Conservation (phyloP, 1,140 invertebrate genomes). For the Drosophila pallidifrons region DNA sequence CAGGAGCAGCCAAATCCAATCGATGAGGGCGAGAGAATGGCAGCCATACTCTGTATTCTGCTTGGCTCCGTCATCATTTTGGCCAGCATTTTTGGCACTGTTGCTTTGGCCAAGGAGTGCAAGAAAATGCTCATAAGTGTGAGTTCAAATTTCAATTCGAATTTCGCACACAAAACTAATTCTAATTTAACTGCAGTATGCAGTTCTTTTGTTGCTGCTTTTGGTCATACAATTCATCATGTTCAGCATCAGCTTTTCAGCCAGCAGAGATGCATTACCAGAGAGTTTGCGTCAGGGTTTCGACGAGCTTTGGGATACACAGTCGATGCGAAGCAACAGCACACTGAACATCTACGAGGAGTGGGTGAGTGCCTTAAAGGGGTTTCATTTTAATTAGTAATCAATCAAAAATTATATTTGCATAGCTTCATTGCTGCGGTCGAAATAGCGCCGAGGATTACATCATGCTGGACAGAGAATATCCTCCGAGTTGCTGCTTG, state of each 20-base stretch:
- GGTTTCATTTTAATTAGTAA: background rate
- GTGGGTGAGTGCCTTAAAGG: constrained; percentile 60
- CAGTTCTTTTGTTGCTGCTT: constrained; percentile 68
- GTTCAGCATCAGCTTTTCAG: constrained; percentile 73
- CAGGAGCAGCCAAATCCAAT: constrained; percentile 35
- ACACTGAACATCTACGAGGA: constrained; percentile 67
- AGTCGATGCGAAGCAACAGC: constrained; percentile 39
- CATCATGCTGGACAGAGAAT: constrained; percentile 58
- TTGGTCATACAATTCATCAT: constrained; percentile 73
- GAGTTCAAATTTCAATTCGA: constrained; percentile 15
- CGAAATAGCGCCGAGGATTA: constrained; percentile 76
- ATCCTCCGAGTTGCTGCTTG: constrained; percentile 65
- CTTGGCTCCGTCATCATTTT: constrained; percentile 67
- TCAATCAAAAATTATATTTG: background rate
- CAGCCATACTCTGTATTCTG: constrained; percentile 61
- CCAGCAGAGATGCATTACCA: constrained; percentile 60
- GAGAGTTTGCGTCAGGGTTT: constrained; percentile 62
- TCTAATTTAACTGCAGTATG: constrained; percentile 51
- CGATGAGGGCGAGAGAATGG: constrained; percentile 69
- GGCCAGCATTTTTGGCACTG: constrained; percentile 58
- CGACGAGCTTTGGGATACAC: constrained; percentile 72
- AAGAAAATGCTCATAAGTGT: constrained; percentile 70
- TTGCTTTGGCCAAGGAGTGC: constrained; percentile 60
- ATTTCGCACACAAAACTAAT: no score
- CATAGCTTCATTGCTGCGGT: constrained; percentile 75